Base-by-base conservation (phyloP, 2,888 invertebrate genomes). In the Calliopum simillimum region DNA sequence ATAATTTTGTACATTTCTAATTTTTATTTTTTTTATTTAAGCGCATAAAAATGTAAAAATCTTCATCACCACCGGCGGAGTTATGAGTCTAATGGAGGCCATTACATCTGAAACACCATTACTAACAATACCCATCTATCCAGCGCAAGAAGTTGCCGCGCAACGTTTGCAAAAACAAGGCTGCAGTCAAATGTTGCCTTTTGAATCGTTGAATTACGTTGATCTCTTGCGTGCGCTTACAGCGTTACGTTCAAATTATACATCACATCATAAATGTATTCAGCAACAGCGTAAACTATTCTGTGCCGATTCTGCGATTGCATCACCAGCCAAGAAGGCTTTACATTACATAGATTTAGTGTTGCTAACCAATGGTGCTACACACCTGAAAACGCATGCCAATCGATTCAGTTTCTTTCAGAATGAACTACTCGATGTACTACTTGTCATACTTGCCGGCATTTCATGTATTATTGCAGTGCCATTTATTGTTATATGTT, bases 31-130 rank as follows among this genome's bases (percentile, higher is more conserved):
- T 23, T 49, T 41, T 44, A n/a, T 77, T 78, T 47, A 76, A 88
- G 88, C 87, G 2, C 89, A 91, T 81, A 84, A 85, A 2, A 89
- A 89, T 69, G 85, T 89, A 1, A 87, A 87, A 74, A 78, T 88
- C 0, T 90, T 91, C 74, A 88, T 91, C 71, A 89, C 89, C 11
- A 89, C 90, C 76, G 90, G 89, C 41, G 91, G 90, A 0, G 82
- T 89, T 58, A 85, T 90, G 76, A 89, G 89, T 71, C 84, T 87
- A 13, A 88, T 88, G 73, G 90, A 90, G 79, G 86, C 89, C 0
- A 84, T 89, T 25, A 83, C 86, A 71, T 84, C 86, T 49, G 85
- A 84, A 25, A 87, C 87, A 47, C 88, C 89, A 3, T 83, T 89
- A 64, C 79, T 89, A 64, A 87, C 88, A 51, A 85, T 89, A 73